phyloP scores from a whole-genome alignment of 2,113 vertebrate species.

The Merops nubicus region DNA sequence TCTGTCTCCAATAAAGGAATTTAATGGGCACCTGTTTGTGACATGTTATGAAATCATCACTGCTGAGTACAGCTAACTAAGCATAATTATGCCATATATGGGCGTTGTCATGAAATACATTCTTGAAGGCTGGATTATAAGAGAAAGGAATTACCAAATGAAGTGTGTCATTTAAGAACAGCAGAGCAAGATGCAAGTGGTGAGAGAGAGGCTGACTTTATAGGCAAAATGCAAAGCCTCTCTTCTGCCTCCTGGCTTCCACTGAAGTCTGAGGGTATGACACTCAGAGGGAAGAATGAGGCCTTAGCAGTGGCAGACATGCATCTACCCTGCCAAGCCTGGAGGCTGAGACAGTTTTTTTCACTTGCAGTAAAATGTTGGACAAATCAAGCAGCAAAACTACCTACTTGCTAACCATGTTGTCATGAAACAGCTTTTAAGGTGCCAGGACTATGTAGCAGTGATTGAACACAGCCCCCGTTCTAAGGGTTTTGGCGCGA shows the following conservation, averaged over 20 bases:
- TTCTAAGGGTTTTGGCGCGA: not conserved
- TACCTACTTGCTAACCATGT: not conserved
- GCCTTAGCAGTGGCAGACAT: not conserved
- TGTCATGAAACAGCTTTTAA: not conserved
- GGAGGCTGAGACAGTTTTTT: not conserved
- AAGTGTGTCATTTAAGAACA: not conserved
- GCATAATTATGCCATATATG: not conserved
- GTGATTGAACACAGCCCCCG: not conserved
- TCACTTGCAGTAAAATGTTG: not conserved
- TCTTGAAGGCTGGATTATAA: constrained; percentile 10
- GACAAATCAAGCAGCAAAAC: not conserved
- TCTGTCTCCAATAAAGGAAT: constrained; percentile 76
- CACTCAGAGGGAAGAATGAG: not conserved
- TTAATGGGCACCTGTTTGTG: constrained; percentile 63
- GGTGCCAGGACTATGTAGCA: not conserved
- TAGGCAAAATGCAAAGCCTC: not conserved
- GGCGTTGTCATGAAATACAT: not conserved
- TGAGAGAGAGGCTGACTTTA: not conserved
- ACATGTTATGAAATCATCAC: not conserved
- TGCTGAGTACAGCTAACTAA: constrained; percentile 7
- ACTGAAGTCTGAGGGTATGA: not conserved
- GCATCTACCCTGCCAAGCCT: not conserved
- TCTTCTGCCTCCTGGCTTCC: not conserved
- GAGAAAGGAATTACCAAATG: not conserved
- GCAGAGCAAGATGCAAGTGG: not conserved